These are phyloP conservation scores for Eupithecia exiguata DNA, from an alignment of 2,888 invertebrate genomes.

Conservation along the genomic window DNA sequence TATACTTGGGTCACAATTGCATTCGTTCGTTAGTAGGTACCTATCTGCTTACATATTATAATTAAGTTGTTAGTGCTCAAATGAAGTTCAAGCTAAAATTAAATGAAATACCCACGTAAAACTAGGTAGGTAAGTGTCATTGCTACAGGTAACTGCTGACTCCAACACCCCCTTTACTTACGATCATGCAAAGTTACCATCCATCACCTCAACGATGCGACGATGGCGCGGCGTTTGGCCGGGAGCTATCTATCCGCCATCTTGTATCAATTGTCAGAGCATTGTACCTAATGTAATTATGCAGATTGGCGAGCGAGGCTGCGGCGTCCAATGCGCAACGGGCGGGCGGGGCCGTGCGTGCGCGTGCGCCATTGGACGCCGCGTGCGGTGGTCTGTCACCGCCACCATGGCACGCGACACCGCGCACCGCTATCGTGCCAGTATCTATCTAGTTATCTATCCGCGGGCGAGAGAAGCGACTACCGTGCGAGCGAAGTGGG, in stretches of 20 bases:
- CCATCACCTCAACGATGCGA: conserved; percentile 52
- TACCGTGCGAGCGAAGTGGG: conserved; percentile 57
- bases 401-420: conserved; percentile 4
- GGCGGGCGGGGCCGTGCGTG: too few species aligned
- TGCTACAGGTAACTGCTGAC: conserved; percentile 81
- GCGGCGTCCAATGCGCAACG: too few species aligned
- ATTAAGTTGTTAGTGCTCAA: not conserved
- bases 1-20: not conserved
- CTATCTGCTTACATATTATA: too few species aligned
- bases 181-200: conserved; percentile 45
- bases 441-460: conserved; percentile 30
- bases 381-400: too few species aligned
- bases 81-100: not conserved
- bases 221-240: not conserved
- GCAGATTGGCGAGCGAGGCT: conserved; percentile 39
- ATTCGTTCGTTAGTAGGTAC: not conserved
- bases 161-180: conserved; percentile 22
- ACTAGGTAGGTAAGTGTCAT: not conserved
- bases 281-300: conserved; percentile 34
- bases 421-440: not conserved
- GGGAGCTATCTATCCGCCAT: conserved; percentile 53
- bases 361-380: conserved; percentile 47
- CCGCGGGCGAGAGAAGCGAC: conserved; percentile 35
- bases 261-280: conserved; percentile 49
- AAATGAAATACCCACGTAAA: not conserved